A percentile compares a stretch with the other conserved stretches of the same genome.
phyloP scores from a whole-genome alignment of 2,888 invertebrate species.

The Eustalomyia histrio region DNA sequence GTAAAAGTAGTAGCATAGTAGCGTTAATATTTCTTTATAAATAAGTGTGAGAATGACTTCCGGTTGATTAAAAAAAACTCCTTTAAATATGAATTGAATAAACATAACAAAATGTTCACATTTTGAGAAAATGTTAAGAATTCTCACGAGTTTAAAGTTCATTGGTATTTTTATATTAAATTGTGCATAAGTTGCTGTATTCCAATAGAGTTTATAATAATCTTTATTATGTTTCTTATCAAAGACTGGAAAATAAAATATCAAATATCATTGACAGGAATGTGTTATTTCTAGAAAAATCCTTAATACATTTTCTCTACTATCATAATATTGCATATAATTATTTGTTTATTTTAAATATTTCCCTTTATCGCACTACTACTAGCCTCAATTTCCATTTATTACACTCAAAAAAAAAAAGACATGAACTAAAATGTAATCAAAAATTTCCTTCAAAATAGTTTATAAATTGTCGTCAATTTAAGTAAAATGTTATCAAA shows the following conservation, averaged over 20 bases:
- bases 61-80: slow-evolving; percentile 47
- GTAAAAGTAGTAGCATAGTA: slow-evolving; percentile 31
- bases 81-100: slow-evolving; percentile 51
- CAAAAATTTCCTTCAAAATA: too few species aligned
- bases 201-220: slow-evolving; percentile 8
- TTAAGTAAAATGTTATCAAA: too few species aligned
- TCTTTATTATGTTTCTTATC: background rate
- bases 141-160: slow-evolving; percentile 62
- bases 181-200: background rate
- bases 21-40: slow-evolving; percentile 12
- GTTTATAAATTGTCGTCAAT: too few species aligned
- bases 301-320: background rate
- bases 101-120: slow-evolving; percentile 3
- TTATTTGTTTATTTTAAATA: too few species aligned
- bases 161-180: slow-evolving; percentile 46
- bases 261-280: slow-evolving; percentile 34
- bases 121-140: background rate
- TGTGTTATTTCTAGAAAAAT: slow-evolving; percentile 17
- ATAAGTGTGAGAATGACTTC: slow-evolving; percentile 53
- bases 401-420: too few species aligned
- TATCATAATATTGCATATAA: slow-evolving; percentile 36
- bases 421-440: too few species aligned
- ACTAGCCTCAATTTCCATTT: too few species aligned
- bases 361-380: too few species aligned
- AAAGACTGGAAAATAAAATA: slow-evolving; percentile 24